Evolutionary conservation across 2,797 vertebrate species (phyloP), one percentile per base, ranked within the genome.

Genomic region (Sitta carolinensis): DNA sequence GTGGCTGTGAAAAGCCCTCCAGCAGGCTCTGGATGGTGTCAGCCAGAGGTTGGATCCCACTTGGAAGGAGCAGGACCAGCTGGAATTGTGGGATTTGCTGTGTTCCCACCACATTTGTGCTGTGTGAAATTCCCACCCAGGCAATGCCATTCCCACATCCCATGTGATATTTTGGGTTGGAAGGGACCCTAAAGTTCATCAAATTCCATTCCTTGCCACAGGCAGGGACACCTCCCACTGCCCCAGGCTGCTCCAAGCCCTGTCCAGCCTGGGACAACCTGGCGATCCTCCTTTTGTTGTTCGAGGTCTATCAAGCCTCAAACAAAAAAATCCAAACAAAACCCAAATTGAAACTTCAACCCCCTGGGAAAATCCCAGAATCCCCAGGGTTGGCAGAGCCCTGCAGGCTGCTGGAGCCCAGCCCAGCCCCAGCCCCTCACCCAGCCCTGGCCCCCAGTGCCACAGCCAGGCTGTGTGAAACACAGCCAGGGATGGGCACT

Each of bases 51-150:
- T 78, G 25, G 82, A 82, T 47, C 74, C 66, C 45, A 13, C 11
- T 47, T 42, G 78, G 16, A 52, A 36, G 38, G 23, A 68, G 47
- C 30, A 43, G 82, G 69, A 43, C 43, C 72, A 16, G 3, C 18
- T 1, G 20, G 79, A 58, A 32, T 1, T 1, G 43, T 4, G 25
- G 45, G 14, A 51, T 57, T 51, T 3, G 3, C n/a, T 11, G 19
- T 0, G 6, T 11, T n/a, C 70, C 67, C 36, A n/a, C 17, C 52
- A 38, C 22, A 1, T 14, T 3, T 43, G 32, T 29, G 36, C 29
- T 12, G 0, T 1, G 13, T 0, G 29, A 6, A 29, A 52, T 15
- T 34, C 29, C 55, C 19, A 59, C 51, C 64, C 16, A 9, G 0
- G 4, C 23, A 42, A 32, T 25, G 59, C 34, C 58, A 17, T 27